Evolutionary conservation across 2,113 vertebrate genomes (phyloP), one percentile per base, ranked within the genome.

Genomic region (Benitochromis conjunctus): DNA sequence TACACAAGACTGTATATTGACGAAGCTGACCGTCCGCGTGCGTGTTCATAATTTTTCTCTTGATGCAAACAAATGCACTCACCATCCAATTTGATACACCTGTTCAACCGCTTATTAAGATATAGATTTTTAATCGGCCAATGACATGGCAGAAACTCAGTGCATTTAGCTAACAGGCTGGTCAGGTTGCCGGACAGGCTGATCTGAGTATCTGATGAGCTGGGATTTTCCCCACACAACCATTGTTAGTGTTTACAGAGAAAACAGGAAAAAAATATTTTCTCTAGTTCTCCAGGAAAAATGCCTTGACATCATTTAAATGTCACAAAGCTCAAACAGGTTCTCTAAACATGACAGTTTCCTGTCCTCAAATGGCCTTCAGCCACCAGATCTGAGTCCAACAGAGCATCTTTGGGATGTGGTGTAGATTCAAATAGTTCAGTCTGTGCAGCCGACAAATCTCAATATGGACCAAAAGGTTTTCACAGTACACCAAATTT

Each of bases 401-500:
- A n/a, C 9, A 36, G 16, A 62, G 1, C 9, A 36, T 62, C 58
- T 36, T 4, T 36, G 58, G 58, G 58, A 62, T 36, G 58, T 12
- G 18, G 19, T 62, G 58, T 12, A 62, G 31, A 62, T 9, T 62
- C 58, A 62, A 36, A 36, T 64, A 64, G 18, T 62, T 62, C 58
- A 62, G 58, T 62, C 34, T 36, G 34, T 6, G 34, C 34, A 36
- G 34, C 34, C 10, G 0, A 13, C 31, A 38, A 64, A 64, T 38
- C 60, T 64, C 10, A 64, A 64, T n/a, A n/a, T n/a, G 18, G 19
- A 38, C 60, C 34, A 38, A 41, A 13, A 41, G 6, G 34, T 66
- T 41, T 34, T 92, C 94, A 96, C 96, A 95, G 92, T 95, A 95
- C 95, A 96, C 92, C 92, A 89, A 88, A 71, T 92, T 95, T 95